Evolutionary conservation across 1,140 invertebrate species (phyloP), one percentile per base, ranked within the genome.

Genomic region (Solenopsis fugax): DNA sequence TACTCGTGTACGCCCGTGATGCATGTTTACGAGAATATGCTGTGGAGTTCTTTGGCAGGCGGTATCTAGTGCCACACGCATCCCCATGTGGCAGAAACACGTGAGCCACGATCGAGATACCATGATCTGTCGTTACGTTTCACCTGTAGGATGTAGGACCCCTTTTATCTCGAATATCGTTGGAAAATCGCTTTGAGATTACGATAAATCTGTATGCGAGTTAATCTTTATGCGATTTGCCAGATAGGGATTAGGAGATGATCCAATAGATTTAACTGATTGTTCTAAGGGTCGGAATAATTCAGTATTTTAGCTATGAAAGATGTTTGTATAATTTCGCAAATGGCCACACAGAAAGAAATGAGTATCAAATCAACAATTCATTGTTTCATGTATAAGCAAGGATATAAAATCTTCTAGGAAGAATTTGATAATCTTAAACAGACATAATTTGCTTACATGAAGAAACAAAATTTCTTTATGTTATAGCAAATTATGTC

Each of bases 21-120:
- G 82, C 87, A 75, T 86, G 77, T 87, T 80, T 64, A 58, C 81
- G 82, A 86, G 89, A 86, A 88, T 88, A 89, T 92, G 87, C 72
- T 82, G 64, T 64, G n/a, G 41, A 76, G 65, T 90, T 82, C 85
- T 85, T 90, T 18, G 69, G 7, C 64, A 65, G 75, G 41, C 58
- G 37, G 41, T 41, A 37, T 64, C 37, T 24, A 29, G 69, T 71
- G 41, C 41, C 64, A 58, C 54, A 29, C 6, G 24, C 60, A 34
- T n/a, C 54, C 34, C 45, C 37, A 41, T 56, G 13, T 21, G 37
- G 16, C 37, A 72, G 34, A 29, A 60, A 58, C 21, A 54, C 21
- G 34, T 16, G 58, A 77, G 62, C 48, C 13, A 41, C 10, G 29
- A 50, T 65, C 69, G 54, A 64, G 82, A 77, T 77, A 77, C 34